Percentiles rank a stretch among this genome's conserved stretches.
Conservation (phyloP, 2,888 invertebrate species). For the Xanthia togata region DNA sequence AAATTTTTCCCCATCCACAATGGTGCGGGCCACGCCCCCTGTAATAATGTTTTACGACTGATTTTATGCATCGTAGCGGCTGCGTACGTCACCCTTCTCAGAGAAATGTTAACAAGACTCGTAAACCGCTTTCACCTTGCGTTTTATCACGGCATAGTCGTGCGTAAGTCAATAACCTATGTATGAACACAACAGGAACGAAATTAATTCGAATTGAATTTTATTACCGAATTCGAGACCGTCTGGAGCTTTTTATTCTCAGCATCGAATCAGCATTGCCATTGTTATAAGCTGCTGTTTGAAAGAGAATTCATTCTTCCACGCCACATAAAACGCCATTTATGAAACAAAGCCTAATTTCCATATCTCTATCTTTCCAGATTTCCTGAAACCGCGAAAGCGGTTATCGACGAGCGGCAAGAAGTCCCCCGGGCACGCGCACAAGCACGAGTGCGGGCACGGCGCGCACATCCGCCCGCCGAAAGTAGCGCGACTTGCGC, state of each 20-base stretch:
- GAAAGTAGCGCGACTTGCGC: constrained; percentile 86
- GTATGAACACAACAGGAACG: constrained; percentile 56
- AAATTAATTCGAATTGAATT: constrained; percentile 60
- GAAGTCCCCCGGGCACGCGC: constrained; percentile 86
- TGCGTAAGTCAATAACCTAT: constrained; percentile 58
- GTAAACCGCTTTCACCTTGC: constrained; percentile 68
- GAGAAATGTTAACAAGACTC: constrained; percentile 72
- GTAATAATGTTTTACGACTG: constrained; percentile 76
- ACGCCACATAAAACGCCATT: constrained; percentile 11
- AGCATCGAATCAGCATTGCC: constrained; percentile 28
- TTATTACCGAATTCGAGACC: constrained; percentile 60
- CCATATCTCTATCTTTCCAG: constrained; percentile 86
- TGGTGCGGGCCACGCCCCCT: constrained; percentile 72
- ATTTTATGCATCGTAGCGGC: constrained; percentile 75
- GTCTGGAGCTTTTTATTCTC: constrained; percentile 44
- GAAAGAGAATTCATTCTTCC: constrained; percentile 4
- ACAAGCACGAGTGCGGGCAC: constrained; percentile 86
- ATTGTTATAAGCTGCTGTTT: constrained; percentile 39
- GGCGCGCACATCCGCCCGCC: constrained; percentile 88
- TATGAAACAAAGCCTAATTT: constrained; percentile 44
- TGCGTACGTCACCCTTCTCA: constrained; percentile 69
- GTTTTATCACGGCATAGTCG: constrained; percentile 59
- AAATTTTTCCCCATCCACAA: constrained; percentile 77
- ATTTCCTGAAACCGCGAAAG: constrained; percentile 92
- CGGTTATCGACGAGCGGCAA: constrained; percentile 88